Evolutionary conservation across 2,113 vertebrate species (phyloP).

Genomic region (Climacteris rufus): DNA sequence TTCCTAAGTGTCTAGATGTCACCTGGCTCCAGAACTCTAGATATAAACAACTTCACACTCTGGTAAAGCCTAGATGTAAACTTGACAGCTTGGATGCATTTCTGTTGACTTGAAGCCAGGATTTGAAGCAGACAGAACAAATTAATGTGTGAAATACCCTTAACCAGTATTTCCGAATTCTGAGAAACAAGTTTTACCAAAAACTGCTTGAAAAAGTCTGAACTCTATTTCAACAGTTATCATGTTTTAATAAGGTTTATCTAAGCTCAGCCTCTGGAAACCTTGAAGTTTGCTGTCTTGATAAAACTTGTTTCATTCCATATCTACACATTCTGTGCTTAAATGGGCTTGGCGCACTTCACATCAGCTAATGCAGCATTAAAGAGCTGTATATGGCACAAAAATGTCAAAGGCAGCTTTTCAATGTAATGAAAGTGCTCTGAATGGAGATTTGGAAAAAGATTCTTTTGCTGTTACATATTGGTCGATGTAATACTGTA

Average conservation of each 20-base stretch:
- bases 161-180: constrained; percentile 25
- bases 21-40: constrained; percentile 54
- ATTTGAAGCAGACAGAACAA: constrained; percentile 52
- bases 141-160: constrained; percentile 51
- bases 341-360: constrained; percentile 34
- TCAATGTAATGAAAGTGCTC: constrained; percentile 62
- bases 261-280: constrained; percentile 48
- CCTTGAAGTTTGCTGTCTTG: constrained; percentile 10
- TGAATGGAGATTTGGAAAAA: constrained; percentile 56
- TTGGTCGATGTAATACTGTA: constrained; percentile 56
- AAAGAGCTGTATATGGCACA: constrained; percentile 27
- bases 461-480: constrained; percentile 34
- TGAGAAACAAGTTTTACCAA: constrained; percentile 42
- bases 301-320: constrained; percentile 40
- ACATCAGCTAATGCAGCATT: constrained; percentile 13
- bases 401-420: constrained; percentile 48
- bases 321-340: constrained; percentile 15
- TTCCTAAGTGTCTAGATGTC: constrained; percentile 61
- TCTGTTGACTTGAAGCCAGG: constrained; percentile 57
- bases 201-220: constrained; percentile 19
- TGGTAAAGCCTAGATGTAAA: constrained; percentile 64
- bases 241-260: constrained; percentile 48
- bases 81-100: constrained; percentile 62
- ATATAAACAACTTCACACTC: constrained; percentile 65
- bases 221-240: constrained; percentile 8